Evolutionary conservation across 2,113 vertebrate genomes (phyloP).

Genomic region (Indicator indicator): DNA sequence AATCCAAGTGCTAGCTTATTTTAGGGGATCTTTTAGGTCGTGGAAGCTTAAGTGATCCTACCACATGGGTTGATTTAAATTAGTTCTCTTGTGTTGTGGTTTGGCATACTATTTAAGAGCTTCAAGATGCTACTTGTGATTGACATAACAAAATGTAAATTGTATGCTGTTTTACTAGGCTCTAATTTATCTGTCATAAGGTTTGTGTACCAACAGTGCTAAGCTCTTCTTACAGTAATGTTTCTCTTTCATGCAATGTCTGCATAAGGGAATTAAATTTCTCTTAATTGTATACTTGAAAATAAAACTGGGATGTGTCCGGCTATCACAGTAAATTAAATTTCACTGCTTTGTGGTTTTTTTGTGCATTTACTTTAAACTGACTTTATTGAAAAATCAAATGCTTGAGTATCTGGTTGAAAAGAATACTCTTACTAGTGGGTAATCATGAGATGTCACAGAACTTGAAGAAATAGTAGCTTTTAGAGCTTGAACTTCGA

Average conservation of each 20-base stretch:
- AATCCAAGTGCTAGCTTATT: background rate
- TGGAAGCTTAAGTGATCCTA: background rate
- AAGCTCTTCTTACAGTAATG: slow-evolving; percentile 20
- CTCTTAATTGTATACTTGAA: slow-evolving; percentile 38
- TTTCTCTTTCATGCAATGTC: slow-evolving; percentile 7
- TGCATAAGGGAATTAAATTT: slow-evolving; percentile 28
- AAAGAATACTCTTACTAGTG: slow-evolving; percentile 22
- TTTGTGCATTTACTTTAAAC: slow-evolving; percentile 54
- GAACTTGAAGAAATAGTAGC: slow-evolving; percentile 41
- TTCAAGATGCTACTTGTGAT: slow-evolving; percentile 54
- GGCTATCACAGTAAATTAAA: slow-evolving; percentile 25
- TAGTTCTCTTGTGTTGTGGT: slow-evolving; percentile 20
- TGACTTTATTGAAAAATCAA: slow-evolving; percentile 49
- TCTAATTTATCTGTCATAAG: slow-evolving; percentile 66
- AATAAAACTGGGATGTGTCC: slow-evolving; percentile 26
- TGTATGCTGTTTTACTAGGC: slow-evolving; percentile 62
- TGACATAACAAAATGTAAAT: slow-evolving; percentile 69
- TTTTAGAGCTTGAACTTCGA: background rate
- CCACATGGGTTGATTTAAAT: slow-evolving; percentile 33
- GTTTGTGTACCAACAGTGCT: slow-evolving; percentile 53
- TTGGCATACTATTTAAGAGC: slow-evolving; percentile 40
- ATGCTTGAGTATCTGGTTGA: slow-evolving; percentile 30
- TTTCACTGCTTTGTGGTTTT: slow-evolving; percentile 33
- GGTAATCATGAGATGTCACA: slow-evolving; percentile 28
- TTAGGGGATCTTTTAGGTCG: background rate